Percentiles rank a stretch among this genome's conserved stretches.
phyloP scores from a whole-genome alignment of 2,797 vertebrate species.

The Anabas testudineus region DNA sequence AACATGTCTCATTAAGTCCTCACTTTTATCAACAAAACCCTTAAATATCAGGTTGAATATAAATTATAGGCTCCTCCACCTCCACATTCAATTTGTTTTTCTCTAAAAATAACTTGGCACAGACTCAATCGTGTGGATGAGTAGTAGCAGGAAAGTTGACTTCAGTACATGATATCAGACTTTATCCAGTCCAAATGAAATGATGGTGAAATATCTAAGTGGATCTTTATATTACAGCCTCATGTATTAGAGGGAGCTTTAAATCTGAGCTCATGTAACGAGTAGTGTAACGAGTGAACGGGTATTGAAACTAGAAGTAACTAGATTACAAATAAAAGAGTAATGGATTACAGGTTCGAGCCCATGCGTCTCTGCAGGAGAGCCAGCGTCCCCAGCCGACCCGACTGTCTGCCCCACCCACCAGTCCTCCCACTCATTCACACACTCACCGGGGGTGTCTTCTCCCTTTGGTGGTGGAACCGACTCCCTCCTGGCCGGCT shows the following conservation, averaged over 20 bases:
- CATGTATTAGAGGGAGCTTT: not conserved
- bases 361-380: constrained; percentile 58
- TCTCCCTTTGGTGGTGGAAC: constrained; percentile 40
- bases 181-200: constrained; percentile 13
- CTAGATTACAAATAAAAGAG: constrained; percentile 29
- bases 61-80: not conserved
- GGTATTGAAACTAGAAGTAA: constrained; percentile 16
- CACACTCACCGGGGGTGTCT: constrained; percentile 51
- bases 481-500: constrained; percentile 38
- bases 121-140: not conserved
- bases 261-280: not conserved
- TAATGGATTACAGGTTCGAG: constrained; percentile 18
- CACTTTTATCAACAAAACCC: not conserved
- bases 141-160: constrained; percentile 25
- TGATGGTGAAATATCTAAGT: not conserved
- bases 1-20: not conserved
- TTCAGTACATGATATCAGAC: not conserved
- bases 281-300: not conserved
- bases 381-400: constrained; percentile 74
- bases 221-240: too few species aligned
- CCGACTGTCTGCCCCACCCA: constrained; percentile 75
- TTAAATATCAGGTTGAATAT: constrained; percentile 1
- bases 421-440: constrained; percentile 51
- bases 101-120: constrained; percentile 18
- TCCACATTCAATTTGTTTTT: not conserved